Evolutionary conservation across 1,140 invertebrate genomes (phyloP).

Genomic region (Apocrypta bakeri): DNA sequence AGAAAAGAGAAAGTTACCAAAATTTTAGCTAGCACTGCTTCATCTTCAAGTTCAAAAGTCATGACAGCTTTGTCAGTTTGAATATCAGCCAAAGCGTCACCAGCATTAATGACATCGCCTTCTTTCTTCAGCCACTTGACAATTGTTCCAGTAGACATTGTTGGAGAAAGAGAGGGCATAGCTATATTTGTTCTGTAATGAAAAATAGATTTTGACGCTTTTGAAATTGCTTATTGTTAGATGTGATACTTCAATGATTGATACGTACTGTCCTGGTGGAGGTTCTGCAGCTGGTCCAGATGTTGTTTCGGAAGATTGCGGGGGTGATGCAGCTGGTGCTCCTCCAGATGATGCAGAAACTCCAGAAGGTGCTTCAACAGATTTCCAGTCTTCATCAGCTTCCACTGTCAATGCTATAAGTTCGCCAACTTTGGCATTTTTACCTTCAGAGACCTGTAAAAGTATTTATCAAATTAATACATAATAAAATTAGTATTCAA

Average conservation of each 20-base stretch:
- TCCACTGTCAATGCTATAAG: constrained; percentile 92
- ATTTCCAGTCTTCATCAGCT: constrained; percentile 75
- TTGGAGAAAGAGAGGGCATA: constrained; percentile 97
- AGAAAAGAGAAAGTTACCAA: constrained; percentile 58
- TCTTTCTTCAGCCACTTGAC: constrained; percentile 99
- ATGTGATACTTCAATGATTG: neutral
- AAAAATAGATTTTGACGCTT: neutral
- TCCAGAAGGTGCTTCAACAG: constrained; percentile 63
- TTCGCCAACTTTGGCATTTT: constrained; percentile 85
- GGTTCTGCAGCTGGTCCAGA: constrained; percentile 60
- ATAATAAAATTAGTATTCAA: too few species aligned
- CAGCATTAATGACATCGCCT: constrained; percentile 83
- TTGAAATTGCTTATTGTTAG: neutral
- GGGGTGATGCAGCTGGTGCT: constrained; percentile 56
- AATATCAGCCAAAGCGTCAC: constrained; percentile 97
- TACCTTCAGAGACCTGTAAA: constrained; percentile 42
- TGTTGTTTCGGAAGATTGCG: constrained; percentile 46
- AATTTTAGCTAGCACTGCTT: constrained; percentile 97
- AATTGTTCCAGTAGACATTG: constrained; percentile 98
- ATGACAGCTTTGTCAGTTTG: constrained; percentile 99
- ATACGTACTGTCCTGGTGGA: constrained; percentile 65
- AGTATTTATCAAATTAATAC: constrained; percentile 24
- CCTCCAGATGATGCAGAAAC: constrained; percentile 57
- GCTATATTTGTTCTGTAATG: constrained; percentile 63
- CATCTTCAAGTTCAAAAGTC: constrained; percentile 99